Evolutionary conservation across 2,888 invertebrate genomes (phyloP).

Genomic region (Brachyopa scutellaris): DNA sequence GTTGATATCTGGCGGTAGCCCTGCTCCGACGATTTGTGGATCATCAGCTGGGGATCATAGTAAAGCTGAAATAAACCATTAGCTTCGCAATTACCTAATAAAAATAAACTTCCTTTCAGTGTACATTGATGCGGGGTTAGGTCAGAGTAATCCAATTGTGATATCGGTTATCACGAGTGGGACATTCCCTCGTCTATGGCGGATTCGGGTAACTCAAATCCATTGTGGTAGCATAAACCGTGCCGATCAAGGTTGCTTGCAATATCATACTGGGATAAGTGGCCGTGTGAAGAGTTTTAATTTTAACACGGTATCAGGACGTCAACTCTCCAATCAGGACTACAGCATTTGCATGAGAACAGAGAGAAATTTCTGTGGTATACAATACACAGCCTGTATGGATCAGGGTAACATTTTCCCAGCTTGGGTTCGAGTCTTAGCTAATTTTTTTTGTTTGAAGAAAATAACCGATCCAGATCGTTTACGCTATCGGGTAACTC

Average conservation of each 20-base stretch:
- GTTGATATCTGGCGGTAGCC: constrained; percentile 91
- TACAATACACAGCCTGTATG: constrained; percentile 90
- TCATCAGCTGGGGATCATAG: constrained; percentile 91
- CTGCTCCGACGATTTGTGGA: constrained; percentile 91
- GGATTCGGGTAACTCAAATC: constrained; percentile 90
- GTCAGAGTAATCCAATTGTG: constrained; percentile 88
- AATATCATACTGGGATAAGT: constrained; percentile 85
- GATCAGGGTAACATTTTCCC: constrained; percentile 86
- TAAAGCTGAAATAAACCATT: constrained; percentile 83
- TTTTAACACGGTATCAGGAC: constrained; percentile 88
- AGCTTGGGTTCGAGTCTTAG: constrained; percentile 1
- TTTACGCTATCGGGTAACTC: constrained; percentile 91
- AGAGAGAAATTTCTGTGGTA: constrained; percentile 93
- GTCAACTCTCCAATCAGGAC: constrained; percentile 93
- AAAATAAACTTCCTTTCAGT: constrained; percentile 86
- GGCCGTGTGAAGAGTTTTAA: constrained; percentile 93
- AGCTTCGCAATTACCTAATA: too few species aligned
- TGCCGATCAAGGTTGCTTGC: constrained; percentile 81
- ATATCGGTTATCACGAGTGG: constrained; percentile 92
- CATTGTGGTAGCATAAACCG: constrained; percentile 88
- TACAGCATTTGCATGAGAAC: constrained; percentile 93
- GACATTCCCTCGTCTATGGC: constrained; percentile 89
- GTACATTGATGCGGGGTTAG: constrained; percentile 90
- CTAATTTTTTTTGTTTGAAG: constrained; percentile 80
- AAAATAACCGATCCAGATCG: constrained; percentile 87